Conservation (phyloP, 2,113 vertebrate genomes). For the Megaceryle torquata region DNA sequence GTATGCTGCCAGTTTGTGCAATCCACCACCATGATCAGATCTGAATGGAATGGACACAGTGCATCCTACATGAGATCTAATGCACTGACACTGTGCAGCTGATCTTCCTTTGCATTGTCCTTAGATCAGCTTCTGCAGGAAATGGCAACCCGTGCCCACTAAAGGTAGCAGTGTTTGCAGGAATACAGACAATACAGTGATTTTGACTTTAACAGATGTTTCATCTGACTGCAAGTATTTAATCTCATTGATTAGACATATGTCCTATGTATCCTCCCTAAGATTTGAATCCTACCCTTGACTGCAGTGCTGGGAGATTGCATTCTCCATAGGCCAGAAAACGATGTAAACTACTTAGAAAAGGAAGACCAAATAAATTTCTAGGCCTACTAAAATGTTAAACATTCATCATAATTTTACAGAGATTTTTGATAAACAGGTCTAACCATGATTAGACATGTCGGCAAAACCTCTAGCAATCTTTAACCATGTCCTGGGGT, state of each 20-base stretch:
- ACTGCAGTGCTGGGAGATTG: neutral
- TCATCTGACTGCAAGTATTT: neutral
- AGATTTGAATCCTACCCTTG: neutral
- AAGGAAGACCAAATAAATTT: neutral
- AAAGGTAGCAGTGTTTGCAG: neutral
- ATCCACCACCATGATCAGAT: neutral
- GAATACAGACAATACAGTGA: neutral
- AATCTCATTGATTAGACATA: neutral
- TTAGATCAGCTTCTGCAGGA: neutral
- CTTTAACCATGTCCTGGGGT: neutral
- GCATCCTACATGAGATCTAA: neutral
- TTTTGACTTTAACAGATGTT: neutral
- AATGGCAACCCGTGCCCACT: neutral
- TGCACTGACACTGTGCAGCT: rapidly evolving
- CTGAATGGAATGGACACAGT: neutral
- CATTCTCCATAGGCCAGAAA: neutral
- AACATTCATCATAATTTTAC: neutral
- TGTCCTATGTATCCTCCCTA: neutral
- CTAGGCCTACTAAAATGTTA: neutral
- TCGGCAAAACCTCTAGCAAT: neutral
- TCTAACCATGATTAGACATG: neutral
- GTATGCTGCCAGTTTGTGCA: neutral
- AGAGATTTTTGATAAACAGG: neutral
- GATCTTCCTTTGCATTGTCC: neutral
- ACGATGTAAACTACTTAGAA: neutral